Conservation (phyloP, 2,113 vertebrate species). For the Chaetorhynchus papuensis region DNA sequence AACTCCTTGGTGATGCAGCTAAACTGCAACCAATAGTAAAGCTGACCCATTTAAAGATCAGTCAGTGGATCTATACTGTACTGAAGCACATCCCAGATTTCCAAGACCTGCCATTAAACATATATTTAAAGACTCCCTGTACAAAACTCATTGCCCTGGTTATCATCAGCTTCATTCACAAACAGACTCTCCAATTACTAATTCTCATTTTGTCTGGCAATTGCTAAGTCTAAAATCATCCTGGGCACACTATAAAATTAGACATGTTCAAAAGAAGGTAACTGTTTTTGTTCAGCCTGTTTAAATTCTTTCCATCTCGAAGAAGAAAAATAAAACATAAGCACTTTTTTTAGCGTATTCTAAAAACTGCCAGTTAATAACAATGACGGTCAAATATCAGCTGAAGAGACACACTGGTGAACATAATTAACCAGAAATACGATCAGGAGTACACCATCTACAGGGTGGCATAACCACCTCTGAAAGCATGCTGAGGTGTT, state of each 20-base stretch:
- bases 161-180: background rate
- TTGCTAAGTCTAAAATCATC: background rate
- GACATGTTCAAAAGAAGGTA: background rate
- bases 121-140: background rate
- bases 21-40: background rate
- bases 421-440: background rate
- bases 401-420: background rate
- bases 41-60: background rate
- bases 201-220: background rate
- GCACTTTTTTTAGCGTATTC: background rate
- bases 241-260: background rate
- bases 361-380: background rate
- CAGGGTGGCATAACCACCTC: background rate
- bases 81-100: background rate
- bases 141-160: background rate
- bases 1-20: background rate
- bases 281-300: background rate
- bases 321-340: background rate
- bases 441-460: background rate
- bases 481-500: background rate
- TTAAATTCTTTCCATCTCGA: background rate
- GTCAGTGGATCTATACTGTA: background rate
- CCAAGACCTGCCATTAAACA: background rate
- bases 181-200: background rate
- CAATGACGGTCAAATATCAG: background rate